phyloP scores from a whole-genome alignment of 2,797 vertebrate genomes.

The Chelon auratus region DNA sequence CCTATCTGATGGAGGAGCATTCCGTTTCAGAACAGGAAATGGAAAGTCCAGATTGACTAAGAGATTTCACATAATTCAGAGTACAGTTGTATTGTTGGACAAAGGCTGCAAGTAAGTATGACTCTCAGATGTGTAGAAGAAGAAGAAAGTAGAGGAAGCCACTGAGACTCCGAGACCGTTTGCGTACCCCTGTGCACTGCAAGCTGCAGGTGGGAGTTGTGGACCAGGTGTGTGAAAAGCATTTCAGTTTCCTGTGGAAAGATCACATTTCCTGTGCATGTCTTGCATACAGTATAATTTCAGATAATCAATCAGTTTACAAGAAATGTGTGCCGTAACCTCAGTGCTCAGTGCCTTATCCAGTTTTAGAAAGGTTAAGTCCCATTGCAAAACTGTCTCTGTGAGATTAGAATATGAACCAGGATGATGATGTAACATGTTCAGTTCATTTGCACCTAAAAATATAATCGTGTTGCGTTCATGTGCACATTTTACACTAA shows the following conservation, averaged over 20 bases:
- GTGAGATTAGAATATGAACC: neutral
- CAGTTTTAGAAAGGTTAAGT: neutral
- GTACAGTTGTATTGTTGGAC: neutral
- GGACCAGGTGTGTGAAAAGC: conserved; percentile 28
- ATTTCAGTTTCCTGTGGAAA: conserved; percentile 66
- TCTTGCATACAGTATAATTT: neutral
- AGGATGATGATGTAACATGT: neutral
- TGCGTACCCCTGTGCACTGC: neutral
- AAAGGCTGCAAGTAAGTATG: conserved; percentile 2
- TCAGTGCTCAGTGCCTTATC: neutral
- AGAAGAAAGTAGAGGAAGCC: conserved; percentile 40
- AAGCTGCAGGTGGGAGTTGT: conserved; percentile 33
- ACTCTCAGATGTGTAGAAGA: neutral
- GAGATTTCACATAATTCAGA: too few relatives aligned
- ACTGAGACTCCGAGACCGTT: conserved; percentile 18
- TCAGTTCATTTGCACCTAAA: neutral
- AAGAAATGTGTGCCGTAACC: neutral
- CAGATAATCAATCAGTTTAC: neutral
- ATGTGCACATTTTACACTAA: neutral
- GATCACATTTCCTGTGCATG: conserved; percentile 44
- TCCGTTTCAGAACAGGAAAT: neutral
- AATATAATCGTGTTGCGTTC: neutral
- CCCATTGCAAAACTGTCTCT: neutral
- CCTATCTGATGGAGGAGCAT: too few relatives aligned
- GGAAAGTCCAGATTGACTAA: too few relatives aligned